These are phyloP conservation scores for Selene dorsalis DNA, from an alignment of 2,797 vertebrate species.

Conservation along the genomic window DNA sequence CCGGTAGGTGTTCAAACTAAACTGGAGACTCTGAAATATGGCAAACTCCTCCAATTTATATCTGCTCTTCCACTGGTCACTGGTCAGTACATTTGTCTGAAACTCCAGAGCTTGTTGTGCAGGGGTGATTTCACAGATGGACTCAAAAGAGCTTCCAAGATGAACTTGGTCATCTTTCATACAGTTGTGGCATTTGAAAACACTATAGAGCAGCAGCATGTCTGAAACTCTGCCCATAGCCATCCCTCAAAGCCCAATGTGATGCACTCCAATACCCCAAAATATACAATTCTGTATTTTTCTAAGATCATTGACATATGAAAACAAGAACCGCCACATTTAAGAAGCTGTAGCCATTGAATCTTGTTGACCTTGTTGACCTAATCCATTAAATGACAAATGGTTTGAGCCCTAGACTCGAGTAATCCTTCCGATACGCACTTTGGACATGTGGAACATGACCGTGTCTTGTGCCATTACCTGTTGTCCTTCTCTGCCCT, in stretches of 20 bases:
- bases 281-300: neutral
- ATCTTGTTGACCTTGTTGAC: neutral
- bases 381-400: neutral
- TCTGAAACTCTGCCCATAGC: neutral
- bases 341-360: neutral
- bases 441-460: neutral
- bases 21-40: neutral
- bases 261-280: neutral
- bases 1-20: constrained; percentile 1
- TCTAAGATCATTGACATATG: neutral
- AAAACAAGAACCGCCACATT: neutral
- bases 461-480: constrained; percentile 11
- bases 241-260: neutral
- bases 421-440: neutral
- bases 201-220: neutral
- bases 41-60: neutral
- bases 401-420: neutral
- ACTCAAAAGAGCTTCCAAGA: constrained; percentile 1
- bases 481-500: constrained; percentile 18
- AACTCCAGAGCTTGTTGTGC: neutral
- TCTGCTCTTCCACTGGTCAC: neutral
- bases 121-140: neutral
- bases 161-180: constrained; percentile 1
- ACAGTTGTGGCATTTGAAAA: neutral
- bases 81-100: constrained; percentile 17